A percentile compares a stretch with the other conserved stretches of the same genome.
Evolutionary conservation across 1,140 invertebrate species (phyloP).

Genomic region (Colletes latitarsis): DNA sequence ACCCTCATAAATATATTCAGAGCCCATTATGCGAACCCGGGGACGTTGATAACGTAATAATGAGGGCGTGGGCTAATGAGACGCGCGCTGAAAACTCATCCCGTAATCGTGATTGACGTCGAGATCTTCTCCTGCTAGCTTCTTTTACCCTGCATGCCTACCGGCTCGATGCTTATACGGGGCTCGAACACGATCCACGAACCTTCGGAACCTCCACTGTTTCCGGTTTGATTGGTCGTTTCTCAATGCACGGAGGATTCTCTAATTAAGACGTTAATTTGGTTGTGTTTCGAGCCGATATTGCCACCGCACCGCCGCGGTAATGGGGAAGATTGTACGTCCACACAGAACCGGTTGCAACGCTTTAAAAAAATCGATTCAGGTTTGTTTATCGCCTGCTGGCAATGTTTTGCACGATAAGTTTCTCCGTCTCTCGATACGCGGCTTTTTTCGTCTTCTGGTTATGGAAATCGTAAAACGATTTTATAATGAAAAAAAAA

Average conservation of each 20-base stretch:
- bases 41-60: constrained; percentile 77
- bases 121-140: background rate
- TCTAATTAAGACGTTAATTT: constrained; percentile 24
- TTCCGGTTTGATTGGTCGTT: constrained; percentile 17
- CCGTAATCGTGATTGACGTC: constrained; percentile 70
- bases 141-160: background rate
- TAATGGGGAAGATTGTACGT: background rate
- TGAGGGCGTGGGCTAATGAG: constrained; percentile 74
- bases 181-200: background rate
- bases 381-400: background rate
- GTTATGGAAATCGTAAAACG: too few relatives aligned
- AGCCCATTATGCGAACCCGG: constrained; percentile 67
- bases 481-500: too few relatives aligned
- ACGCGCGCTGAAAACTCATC: constrained; percentile 61
- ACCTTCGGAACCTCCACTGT: constrained; percentile 6
- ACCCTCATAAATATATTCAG: constrained; percentile 73
- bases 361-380: background rate
- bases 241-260: background rate
- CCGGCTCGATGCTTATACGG: background rate
- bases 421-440: background rate
- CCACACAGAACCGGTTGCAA: background rate
- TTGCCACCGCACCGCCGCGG: too few relatives aligned
- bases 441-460: too few relatives aligned
- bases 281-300: constrained; percentile 7
- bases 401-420: background rate